Evolutionary conservation across 2,888 invertebrate genomes (phyloP).

Genomic region (Leptura quadrifasciata): DNA sequence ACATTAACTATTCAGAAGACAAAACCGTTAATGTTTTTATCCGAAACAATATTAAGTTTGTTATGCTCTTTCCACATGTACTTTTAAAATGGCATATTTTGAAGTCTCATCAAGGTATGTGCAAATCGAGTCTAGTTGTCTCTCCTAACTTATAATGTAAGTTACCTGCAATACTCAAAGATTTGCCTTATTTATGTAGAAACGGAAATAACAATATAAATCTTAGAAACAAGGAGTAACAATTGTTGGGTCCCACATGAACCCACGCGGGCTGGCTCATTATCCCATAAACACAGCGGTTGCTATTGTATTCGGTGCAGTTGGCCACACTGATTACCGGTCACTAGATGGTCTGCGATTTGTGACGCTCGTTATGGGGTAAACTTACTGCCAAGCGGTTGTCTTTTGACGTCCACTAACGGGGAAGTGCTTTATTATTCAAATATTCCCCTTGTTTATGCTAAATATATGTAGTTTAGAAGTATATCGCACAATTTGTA

Average conservation of each 20-base stretch:
- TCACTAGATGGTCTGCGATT: constrained; percentile 56
- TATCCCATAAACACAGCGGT: constrained; percentile 64
- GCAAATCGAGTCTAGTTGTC: background rate
- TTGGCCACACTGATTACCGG: constrained; percentile 58
- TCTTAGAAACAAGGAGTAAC: constrained; percentile 50
- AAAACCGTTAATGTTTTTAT: no score
- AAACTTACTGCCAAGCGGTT: constrained; percentile 50
- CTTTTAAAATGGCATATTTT: no score
- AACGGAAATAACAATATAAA: constrained; percentile 46
- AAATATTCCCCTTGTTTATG: constrained; percentile 51
- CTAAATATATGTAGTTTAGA: constrained; percentile 39
- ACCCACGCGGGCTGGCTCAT: constrained; percentile 61
- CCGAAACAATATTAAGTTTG: no score
- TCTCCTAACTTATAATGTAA: background rate
- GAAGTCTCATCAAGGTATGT: no score
- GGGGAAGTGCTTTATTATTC: constrained; percentile 53
- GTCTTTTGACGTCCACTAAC: constrained; percentile 48
- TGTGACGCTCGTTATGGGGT: constrained; percentile 56
- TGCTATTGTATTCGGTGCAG: constrained; percentile 57
- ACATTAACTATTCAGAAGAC: no score
- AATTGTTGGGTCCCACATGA: constrained; percentile 58
- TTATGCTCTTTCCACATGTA: no score
- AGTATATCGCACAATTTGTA: constrained; percentile 13
- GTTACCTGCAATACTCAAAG: background rate
- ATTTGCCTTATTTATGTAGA: constrained; percentile 22